These are phyloP conservation scores for Okamejei kenojei DNA, from an alignment of 2,797 vertebrate species.

Conservation along the genomic window DNA sequence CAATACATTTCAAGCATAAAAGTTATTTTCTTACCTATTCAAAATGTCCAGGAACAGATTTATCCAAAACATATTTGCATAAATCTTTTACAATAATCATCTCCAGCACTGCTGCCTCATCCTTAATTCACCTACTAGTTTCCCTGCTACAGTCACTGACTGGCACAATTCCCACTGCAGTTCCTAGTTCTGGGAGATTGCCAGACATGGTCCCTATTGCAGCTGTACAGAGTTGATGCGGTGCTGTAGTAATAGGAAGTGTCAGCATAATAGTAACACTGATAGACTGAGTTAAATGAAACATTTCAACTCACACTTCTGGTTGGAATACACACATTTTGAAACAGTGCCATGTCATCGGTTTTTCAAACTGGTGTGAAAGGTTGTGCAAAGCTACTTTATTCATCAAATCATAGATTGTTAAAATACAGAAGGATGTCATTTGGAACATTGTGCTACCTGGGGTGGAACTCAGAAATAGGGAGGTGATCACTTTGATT, in stretches of 20 bases:
- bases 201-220: slow-evolving; percentile 21
- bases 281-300: slow-evolving; percentile 6
- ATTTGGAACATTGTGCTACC: background rate
- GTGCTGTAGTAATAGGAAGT: slow-evolving; percentile 13
- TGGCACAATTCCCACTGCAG: slow-evolving; percentile 26
- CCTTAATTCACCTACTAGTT: slow-evolving; percentile 16
- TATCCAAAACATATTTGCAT: background rate
- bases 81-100: background rate
- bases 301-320: background rate
- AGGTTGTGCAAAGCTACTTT: background rate
- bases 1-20: background rate
- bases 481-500: no score
- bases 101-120: background rate
- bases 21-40: background rate
- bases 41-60: background rate
- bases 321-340: background rate
- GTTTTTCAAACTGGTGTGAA: background rate
- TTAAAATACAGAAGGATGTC: background rate
- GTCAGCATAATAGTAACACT: background rate
- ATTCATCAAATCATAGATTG: background rate
- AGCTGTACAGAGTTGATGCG: background rate
- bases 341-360: background rate
- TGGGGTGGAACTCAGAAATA: background rate
- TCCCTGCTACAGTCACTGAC: slow-evolving; percentile 26
- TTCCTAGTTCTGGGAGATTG: slow-evolving; percentile 18